Evolutionary conservation across 2,113 vertebrate species (phyloP).

Genomic region (Otocyon megalotis): DNA sequence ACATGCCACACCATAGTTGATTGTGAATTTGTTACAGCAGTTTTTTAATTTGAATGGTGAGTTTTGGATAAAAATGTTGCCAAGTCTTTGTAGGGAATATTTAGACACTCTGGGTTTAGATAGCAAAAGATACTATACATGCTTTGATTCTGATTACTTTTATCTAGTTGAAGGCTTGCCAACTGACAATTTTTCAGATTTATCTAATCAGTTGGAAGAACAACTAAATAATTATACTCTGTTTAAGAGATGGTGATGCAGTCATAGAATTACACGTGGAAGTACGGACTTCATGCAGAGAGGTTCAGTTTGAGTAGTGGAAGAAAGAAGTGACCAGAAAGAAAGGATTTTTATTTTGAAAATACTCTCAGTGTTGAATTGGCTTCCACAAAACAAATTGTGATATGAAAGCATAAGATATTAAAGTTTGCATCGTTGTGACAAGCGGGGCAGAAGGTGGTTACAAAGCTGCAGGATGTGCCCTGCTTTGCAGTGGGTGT

Average conservation of each 20-base stretch:
- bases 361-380: neutral
- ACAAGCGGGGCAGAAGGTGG: no score
- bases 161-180: neutral
- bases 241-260: neutral
- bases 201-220: neutral
- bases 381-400: neutral
- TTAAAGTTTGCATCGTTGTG: neutral
- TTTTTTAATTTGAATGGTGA: neutral
- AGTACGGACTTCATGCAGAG: no score
- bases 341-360: neutral
- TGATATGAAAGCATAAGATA: neutral
- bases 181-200: neutral
- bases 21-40: neutral
- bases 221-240: neutral
- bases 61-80: neutral
- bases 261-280: neutral
- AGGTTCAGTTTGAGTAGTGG: neutral
- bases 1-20: no score
- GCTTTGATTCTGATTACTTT: neutral
- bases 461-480: neutral
- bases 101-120: neutral
- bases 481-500: neutral
- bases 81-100: neutral
- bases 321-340: neutral
- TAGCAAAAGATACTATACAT: neutral